Conservation (phyloP, 2,888 invertebrate genomes). For the Trypoxylon attenuatum region DNA sequence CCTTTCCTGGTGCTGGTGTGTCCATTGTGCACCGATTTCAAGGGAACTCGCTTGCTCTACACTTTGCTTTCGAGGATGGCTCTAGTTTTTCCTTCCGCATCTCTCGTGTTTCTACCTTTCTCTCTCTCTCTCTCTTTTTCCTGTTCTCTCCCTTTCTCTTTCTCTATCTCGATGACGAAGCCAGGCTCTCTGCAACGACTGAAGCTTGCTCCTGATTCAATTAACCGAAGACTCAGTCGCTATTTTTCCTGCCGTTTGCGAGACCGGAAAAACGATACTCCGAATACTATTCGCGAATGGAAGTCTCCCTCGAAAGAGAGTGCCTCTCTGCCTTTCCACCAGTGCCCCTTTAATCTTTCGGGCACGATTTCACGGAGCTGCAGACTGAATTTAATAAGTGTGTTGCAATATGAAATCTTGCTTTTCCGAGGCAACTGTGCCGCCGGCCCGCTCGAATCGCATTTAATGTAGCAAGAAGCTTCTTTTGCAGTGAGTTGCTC, state of each 20-base stretch:
- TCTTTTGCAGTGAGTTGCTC: no score
- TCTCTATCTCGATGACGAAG: slow-evolving; percentile 11
- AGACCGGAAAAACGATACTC: neutral
- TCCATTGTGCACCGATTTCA: slow-evolving; percentile 24
- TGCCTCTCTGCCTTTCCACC: no score
- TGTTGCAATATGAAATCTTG: neutral
- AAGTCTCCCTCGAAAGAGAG: no score
- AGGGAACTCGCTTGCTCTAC: slow-evolving; percentile 9
- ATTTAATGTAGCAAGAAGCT: neutral
- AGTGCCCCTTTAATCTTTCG: neutral
- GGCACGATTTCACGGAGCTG: neutral
- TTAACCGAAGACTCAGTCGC: slow-evolving; percentile 27
- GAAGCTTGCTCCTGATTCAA: slow-evolving; percentile 30
- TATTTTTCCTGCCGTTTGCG: slow-evolving; percentile 14
- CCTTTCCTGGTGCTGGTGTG: slow-evolving; percentile 4
- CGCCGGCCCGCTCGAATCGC: no score
- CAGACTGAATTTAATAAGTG: neutral
- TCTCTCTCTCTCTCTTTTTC: neutral
- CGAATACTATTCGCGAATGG: no score
- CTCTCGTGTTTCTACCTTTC: no score
- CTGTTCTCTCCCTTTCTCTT: neutral
- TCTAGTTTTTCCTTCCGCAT: slow-evolving; percentile 36
- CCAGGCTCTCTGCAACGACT: no score
- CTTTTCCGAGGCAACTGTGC: neutral
- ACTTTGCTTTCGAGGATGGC: slow-evolving; percentile 12